Evolutionary conservation across 1,140 invertebrate species (phyloP).

Genomic region (Theocolax elegans): DNA sequence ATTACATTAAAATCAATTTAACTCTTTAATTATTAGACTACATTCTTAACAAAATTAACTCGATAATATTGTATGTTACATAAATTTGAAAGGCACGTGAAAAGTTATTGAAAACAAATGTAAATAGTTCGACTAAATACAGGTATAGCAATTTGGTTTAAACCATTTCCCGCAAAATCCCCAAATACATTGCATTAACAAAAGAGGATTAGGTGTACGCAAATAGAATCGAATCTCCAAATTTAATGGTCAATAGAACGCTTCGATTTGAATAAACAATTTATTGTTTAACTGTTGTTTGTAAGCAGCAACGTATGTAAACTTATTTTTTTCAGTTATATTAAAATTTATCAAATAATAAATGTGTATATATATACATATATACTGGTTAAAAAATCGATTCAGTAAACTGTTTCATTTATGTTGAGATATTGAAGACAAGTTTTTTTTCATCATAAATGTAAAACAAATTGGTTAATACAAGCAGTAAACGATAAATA

Average conservation of each 20-base stretch:
- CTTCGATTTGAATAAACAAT: not conserved
- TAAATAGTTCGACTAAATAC: not conserved
- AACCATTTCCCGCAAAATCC: constrained; percentile 4
- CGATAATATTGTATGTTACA: too few relatives aligned
- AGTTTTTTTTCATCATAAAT: too few relatives aligned
- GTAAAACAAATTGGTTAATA: too few relatives aligned
- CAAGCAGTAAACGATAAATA: too few relatives aligned
- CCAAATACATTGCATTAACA: constrained; percentile 17
- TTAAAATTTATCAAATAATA: not conserved
- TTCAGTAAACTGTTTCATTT: too few relatives aligned
- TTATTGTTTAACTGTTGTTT: not conserved
- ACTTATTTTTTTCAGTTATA: not conserved
- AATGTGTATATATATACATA: not conserved
- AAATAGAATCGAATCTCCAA: constrained; percentile 3
- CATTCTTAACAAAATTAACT: too few relatives aligned
- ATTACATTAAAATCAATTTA: too few relatives aligned
- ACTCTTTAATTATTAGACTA: too few relatives aligned
- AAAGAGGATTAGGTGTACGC: constrained; percentile 18
- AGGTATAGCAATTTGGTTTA: not conserved
- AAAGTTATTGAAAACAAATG: too few relatives aligned
- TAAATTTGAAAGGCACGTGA: too few relatives aligned
- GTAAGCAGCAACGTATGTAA: not conserved
- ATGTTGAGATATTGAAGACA: too few relatives aligned
- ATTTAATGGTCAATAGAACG: constrained; percentile 10
- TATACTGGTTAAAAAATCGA: too few relatives aligned